Evolutionary conservation across 1,140 invertebrate species (phyloP), one percentile per base, ranked within the genome.

Genomic region (Drosophila sucinea): DNA sequence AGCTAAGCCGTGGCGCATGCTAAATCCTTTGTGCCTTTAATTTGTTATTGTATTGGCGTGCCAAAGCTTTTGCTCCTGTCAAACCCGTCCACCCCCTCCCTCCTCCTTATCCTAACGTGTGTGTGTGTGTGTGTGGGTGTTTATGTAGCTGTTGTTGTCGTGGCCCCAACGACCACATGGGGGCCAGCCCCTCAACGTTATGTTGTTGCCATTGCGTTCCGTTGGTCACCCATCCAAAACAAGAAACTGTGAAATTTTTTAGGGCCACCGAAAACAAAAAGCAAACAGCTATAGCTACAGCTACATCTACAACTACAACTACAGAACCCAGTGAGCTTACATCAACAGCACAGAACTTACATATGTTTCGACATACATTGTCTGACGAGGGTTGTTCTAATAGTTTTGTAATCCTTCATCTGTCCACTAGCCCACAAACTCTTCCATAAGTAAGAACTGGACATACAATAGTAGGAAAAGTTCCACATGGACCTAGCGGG

Each of bases 11-110:
- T 78, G 78, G 67, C 82, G 78, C 82, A 86, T 76, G 82, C 75
- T 81, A 86, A 86, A 77, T 82, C 79, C 79, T 79, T 87, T 86
- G 82, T 86, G 79, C 83, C 79, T 86, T 81, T 86, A 86, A 86
- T 86, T 86, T 86, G 82, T 86, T 86, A 86, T 86, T 86, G 82
- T 82, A 86, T 86, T 87, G 79, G 83, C 79, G 82, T 81, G 82
- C 75, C 79, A 86, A 68, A 82, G 61, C 55, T 62, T 63, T 65
- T 67, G 41, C 44, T 54, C 25, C 44, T 17, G 17, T 17, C 17
- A 17, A 17, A 1, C 6, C 7, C 8, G 55, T 1, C 1, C 25
- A 1, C 23, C 6, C 6, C 6, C 23, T 1, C 17, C 17, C n/a
- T 10, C 8, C 23, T 23, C 33, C 23, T 35, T 17, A 10, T 47